Evolutionary conservation across 2,113 vertebrate genomes (phyloP).

Genomic region (Toxotes chatareus): DNA sequence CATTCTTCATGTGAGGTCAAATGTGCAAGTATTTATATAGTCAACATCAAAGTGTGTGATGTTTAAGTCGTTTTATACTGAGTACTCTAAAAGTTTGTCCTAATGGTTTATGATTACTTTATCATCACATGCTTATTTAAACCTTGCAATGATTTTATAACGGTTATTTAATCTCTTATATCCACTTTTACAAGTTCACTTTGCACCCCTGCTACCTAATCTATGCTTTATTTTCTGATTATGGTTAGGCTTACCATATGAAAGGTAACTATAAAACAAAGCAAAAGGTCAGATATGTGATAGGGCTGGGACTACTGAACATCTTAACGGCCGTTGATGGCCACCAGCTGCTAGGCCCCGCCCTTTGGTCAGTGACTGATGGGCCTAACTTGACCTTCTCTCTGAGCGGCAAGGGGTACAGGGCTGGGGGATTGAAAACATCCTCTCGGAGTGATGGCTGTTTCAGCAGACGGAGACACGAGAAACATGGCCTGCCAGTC

Average conservation of each 20-base stretch:
- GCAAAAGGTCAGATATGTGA: conserved; percentile 44
- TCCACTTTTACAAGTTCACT: neutral
- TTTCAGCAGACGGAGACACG: conserved; percentile 82
- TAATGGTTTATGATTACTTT: neutral
- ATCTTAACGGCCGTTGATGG: conserved; percentile 76
- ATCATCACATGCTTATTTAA: neutral
- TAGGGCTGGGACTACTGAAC: conserved; percentile 39
- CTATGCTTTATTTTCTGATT: neutral
- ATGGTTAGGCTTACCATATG: neutral
- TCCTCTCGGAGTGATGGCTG: conserved; percentile 84
- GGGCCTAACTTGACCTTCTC: conserved; percentile 86
- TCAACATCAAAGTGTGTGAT: conserved; percentile 44
- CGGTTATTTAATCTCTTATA: neutral
- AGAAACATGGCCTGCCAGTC: conserved; percentile 82
- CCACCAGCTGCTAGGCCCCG: conserved; percentile 82
- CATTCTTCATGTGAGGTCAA: conserved; percentile 65
- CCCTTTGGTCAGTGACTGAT: conserved; percentile 86
- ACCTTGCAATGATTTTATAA: neutral
- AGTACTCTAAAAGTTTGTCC: neutral
- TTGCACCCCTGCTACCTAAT: neutral
- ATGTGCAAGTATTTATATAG: conserved; percentile 44
- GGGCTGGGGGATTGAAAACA: conserved; percentile 84
- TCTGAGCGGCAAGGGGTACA: conserved; percentile 65
- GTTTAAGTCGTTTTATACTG: neutral
- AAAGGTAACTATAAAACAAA: conserved; percentile 23